These are phyloP conservation scores for Matsumyia berberina DNA, from an alignment of 2,888 invertebrate genomes.

Conservation along the genomic window DNA sequence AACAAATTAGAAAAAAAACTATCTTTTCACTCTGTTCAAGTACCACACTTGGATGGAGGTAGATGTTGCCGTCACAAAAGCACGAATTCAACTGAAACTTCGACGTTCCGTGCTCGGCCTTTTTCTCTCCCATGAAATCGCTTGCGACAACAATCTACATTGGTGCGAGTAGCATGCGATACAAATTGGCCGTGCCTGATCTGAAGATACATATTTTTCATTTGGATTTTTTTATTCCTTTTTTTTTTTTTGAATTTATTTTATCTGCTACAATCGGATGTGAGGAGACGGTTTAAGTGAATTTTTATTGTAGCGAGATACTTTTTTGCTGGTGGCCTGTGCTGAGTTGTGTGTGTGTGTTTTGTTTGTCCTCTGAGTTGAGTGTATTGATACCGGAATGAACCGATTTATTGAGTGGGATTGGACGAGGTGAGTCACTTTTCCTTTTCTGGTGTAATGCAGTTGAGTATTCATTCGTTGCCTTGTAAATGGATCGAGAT, in stretches of 20 bases:
- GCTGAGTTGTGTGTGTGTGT: not conserved
- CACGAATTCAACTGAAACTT: slow-evolving; percentile 82
- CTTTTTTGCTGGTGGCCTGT: slow-evolving; percentile 12
- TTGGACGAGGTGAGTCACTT: slow-evolving; percentile 31
- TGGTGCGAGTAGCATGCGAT: slow-evolving; percentile 41
- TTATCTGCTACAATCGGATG: slow-evolving; percentile 36
- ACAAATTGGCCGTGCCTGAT: not conserved
- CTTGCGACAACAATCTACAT: slow-evolving; percentile 49
- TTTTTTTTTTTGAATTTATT: slow-evolving; percentile 34
- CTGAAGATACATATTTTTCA: not conserved
- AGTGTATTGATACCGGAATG: slow-evolving; percentile 57
- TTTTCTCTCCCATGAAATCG: slow-evolving; percentile 80
- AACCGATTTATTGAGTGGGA: slow-evolving; percentile 70
- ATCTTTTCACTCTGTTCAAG: slow-evolving; percentile 26
- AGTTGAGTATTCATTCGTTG: slow-evolving; percentile 8
- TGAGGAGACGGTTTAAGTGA: slow-evolving; percentile 29
- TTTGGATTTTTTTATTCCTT: slow-evolving; percentile 21
- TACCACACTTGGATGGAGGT: slow-evolving; percentile 9
- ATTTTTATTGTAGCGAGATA: slow-evolving; percentile 12
- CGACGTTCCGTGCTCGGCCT: slow-evolving; percentile 80
- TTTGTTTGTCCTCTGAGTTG: slow-evolving; percentile 22
- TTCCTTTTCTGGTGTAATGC: slow-evolving; percentile 11
- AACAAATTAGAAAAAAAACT: slow-evolving; percentile 15
- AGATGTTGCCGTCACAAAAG: slow-evolving; percentile 80
- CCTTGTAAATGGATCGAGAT: slow-evolving; percentile 4